Conservation (phyloP, 2,797 vertebrate genomes). For the Synanceia verrucosa region DNA sequence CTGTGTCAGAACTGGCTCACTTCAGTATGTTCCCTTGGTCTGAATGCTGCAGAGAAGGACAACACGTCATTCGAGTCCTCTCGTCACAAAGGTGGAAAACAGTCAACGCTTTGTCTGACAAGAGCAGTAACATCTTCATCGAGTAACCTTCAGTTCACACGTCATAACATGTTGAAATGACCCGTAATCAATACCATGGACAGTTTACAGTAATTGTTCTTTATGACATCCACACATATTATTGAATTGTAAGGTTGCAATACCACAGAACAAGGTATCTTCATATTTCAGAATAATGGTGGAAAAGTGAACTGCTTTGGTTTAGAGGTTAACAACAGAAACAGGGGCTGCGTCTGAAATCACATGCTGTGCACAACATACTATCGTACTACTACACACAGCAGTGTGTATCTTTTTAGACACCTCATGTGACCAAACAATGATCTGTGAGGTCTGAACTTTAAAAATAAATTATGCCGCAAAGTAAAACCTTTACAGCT, state of each 20-base stretch:
- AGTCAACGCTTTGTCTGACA: slow-evolving; percentile 45
- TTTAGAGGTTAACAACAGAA: no score
- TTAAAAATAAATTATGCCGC: no score
- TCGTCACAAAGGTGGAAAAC: slow-evolving; percentile 33
- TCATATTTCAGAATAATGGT: neutral
- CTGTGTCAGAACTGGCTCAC: slow-evolving; percentile 29
- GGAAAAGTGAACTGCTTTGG: neutral
- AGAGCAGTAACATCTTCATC: slow-evolving; percentile 16
- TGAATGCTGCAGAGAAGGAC: slow-evolving; percentile 38
- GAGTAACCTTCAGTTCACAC: slow-evolving; percentile 28
- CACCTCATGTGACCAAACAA: no score
- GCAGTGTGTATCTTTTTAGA: no score
- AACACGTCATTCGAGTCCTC: slow-evolving; percentile 48
- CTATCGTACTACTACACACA: no score
- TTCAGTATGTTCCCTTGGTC: slow-evolving; percentile 24
- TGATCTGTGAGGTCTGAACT: no score
- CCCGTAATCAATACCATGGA: slow-evolving; percentile 20
- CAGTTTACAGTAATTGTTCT: neutral
- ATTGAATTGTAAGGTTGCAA: neutral
- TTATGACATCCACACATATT: neutral
- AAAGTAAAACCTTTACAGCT: no score
- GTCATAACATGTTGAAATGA: slow-evolving; percentile 30
- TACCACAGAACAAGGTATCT: neutral
- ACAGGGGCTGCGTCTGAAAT: no score
- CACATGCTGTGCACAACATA: no score